Percentiles rank a stretch among this genome's conserved stretches.
These are phyloP conservation scores for Cheilosia impressa DNA, from an alignment of 2,888 invertebrate species.

Conservation along the genomic window DNA sequence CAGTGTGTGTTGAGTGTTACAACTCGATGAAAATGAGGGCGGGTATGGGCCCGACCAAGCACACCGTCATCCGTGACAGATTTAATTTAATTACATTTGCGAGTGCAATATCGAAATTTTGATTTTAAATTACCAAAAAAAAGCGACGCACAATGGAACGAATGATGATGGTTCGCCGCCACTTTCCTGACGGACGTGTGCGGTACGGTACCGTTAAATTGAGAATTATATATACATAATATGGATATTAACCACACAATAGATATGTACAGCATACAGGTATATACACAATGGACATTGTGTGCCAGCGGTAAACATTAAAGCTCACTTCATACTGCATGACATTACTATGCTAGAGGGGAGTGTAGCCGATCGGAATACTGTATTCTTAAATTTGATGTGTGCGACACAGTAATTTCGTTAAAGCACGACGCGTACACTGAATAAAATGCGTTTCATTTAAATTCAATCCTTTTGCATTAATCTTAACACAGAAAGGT, in stretches of 20 bases:
- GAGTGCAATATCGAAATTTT: conserved; percentile 63
- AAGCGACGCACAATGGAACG: conserved; percentile 1
- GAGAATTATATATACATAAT: conserved; percentile 53
- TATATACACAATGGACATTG: conserved; percentile 23
- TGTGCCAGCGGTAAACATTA: conserved; percentile 16
- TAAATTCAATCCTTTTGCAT: too few relatives aligned
- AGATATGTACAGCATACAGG: conserved; percentile 25
- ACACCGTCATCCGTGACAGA: conserved; percentile 54
- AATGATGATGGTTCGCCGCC: conserved; percentile 17
- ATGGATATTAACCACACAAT: conserved; percentile 57
- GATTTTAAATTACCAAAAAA: conserved; percentile 36
- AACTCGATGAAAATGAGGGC: conserved; percentile 13
- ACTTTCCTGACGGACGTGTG: conserved; percentile 37
- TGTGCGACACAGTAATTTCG: conserved; percentile 32
- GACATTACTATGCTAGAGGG: not conserved
- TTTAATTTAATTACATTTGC: conserved; percentile 74
- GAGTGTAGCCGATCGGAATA: not conserved
- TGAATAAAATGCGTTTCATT: conserved; percentile 28
- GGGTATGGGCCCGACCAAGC: not conserved
- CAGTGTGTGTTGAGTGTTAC: not conserved
- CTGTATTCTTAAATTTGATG: conserved; percentile 23
- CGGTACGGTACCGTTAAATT: conserved; percentile 58
- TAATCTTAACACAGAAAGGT: too few relatives aligned
- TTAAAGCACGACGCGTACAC: conserved; percentile 46
- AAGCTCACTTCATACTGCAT: not conserved